Conservation (phyloP, 1,140 invertebrate species). For the Drosophila paulistorum region DNA sequence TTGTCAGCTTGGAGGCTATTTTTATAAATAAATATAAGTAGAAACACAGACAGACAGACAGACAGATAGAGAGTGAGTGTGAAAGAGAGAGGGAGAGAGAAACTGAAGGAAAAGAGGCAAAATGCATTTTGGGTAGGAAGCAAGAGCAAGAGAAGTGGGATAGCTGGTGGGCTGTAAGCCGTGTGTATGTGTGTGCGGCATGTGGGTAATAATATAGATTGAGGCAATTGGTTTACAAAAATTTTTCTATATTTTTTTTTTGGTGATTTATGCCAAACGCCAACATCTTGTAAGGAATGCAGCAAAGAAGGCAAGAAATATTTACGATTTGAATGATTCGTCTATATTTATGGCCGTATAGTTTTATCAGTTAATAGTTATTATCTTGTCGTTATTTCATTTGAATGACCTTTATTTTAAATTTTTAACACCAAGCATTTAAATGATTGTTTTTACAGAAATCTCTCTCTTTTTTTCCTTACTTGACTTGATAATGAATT, state of each 20-base stretch:
- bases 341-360: not conserved
- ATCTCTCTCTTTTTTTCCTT: too few species aligned
- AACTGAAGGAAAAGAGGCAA: slow-evolving; percentile 32
- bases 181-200: slow-evolving; percentile 33
- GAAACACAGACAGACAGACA: slow-evolving; percentile 25
- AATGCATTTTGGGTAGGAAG: slow-evolving; percentile 26
- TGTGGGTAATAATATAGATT: slow-evolving; percentile 48
- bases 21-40: slow-evolving; percentile 53
- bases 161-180: slow-evolving; percentile 5
- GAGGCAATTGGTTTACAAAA: slow-evolving; percentile 22
- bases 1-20: slow-evolving; percentile 75
- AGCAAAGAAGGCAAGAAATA: not conserved
- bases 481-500: too few species aligned
- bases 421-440: too few species aligned
- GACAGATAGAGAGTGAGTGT: slow-evolving; percentile 11
- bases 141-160: slow-evolving; percentile 13
- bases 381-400: too few species aligned
- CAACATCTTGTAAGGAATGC: not conserved
- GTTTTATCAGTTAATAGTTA: too few species aligned
- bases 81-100: not conserved
- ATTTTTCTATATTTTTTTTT: not conserved
- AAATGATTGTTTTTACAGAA: too few species aligned
- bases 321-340: not conserved
- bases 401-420: too few species aligned
- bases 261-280: slow-evolving; percentile 17